These are phyloP conservation scores for Hirtodrosophila cameraria DNA, from an alignment of 2,888 invertebrate genomes.

Conservation along the genomic window DNA sequence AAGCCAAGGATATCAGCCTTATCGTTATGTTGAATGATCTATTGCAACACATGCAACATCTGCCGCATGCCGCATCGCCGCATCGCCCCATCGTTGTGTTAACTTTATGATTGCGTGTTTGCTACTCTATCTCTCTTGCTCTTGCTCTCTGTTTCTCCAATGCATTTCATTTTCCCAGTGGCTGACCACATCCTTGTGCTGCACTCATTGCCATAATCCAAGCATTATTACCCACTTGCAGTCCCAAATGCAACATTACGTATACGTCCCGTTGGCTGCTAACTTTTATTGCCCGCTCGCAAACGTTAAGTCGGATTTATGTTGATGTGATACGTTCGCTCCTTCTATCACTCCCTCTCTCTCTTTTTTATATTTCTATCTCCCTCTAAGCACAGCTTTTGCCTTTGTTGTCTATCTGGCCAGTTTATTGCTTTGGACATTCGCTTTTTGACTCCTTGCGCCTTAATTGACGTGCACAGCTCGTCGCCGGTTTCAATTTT, in stretches of 20 bases:
- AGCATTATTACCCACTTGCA: conserved; percentile 50
- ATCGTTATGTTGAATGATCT: neutral
- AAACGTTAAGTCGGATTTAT: conserved; percentile 77
- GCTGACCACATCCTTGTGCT: conserved; percentile 43
- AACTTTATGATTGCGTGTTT: conserved; percentile 41
- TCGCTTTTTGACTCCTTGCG: conserved; percentile 26
- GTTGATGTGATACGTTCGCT: conserved; percentile 60
- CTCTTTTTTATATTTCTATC: neutral
- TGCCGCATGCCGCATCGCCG: neutral
- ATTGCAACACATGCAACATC: neutral
- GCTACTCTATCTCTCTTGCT: neutral
- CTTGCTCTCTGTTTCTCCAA: neutral
- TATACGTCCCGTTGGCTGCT: conserved; percentile 42
- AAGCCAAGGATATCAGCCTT: no score
- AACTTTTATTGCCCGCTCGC: conserved; percentile 59
- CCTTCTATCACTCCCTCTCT: neutral
- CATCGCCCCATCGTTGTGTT: conserved; percentile 14
- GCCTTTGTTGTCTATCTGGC: conserved; percentile 20
- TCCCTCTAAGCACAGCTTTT: neutral
- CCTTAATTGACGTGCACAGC: conserved; percentile 65
- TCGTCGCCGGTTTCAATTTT: conserved; percentile 53
- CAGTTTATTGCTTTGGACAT: conserved; percentile 47
- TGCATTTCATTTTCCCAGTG: neutral
- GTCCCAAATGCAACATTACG: conserved; percentile 44
- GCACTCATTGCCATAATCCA: conserved; percentile 49